Base-by-base conservation (phyloP, 1,140 invertebrate genomes). In the Uloborus diversus region DNA sequence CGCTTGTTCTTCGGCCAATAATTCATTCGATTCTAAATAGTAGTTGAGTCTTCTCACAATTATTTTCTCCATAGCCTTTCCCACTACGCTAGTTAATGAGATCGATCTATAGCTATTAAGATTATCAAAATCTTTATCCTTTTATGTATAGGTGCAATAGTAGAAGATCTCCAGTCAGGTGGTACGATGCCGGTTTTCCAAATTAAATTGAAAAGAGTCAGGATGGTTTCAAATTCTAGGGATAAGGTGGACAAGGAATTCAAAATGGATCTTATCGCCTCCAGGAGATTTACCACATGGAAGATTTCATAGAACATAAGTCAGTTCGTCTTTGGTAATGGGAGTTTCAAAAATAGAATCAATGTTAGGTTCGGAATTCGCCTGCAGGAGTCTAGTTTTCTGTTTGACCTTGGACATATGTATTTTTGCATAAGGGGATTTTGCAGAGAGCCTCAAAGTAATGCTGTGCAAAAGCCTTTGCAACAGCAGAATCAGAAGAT, bases 61-160 rank as follows among this genome's bases (percentile, higher is more conserved):
- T 47, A 47, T 62, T 49, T 62, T 75, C 32, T 64, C 71, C 37
- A 75, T 59, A 33, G 28, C 57, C 57, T 75, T 75, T 27, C 35
- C 28, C 27, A n/a, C 37, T n/a, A n/a, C n/a, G n/a, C n/a, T n/a
- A n/a, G n/a, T n/a, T n/a, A n/a, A n/a, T n/a, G n/a, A n/a, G n/a
- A n/a, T n/a, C n/a, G n/a, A n/a, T n/a, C n/a, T n/a, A n/a, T n/a
- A n/a, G n/a, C n/a, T n/a, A n/a, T n/a, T n/a, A n/a, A n/a, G n/a
- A n/a, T n/a, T n/a, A n/a, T n/a, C n/a, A n/a, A n/a, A n/a, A n/a
- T n/a, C n/a, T 4, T 30, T 11, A 59, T 47, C 33, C 64, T 42
- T 17, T 75, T 68, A 68, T 70, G 66, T 20, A 70, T 70, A 7
- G 17, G 66, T 20, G 56, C 56, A 20, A 70, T 70, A n/a, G 33